A percentile compares a stretch with the other conserved stretches of the same genome.
These are phyloP conservation scores for Pemphigus obesinymphae DNA, from an alignment of 1,140 invertebrate genomes.

Conservation along the genomic window DNA sequence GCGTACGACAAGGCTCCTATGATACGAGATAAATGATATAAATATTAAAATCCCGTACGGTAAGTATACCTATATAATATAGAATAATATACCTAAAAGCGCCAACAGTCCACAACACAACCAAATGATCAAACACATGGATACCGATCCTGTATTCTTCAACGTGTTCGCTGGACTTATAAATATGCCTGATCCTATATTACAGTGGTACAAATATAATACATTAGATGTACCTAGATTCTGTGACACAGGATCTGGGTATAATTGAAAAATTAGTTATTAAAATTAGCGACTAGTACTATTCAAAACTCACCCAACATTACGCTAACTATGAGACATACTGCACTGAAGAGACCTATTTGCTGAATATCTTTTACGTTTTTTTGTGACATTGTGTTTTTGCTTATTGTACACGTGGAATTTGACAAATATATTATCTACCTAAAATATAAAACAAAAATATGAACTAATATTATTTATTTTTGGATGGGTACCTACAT, in stretches of 20 bases:
- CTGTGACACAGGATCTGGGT: too few species aligned
- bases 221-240: too few species aligned
- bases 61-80: neutral
- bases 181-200: conserved; percentile 86
- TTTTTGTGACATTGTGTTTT: too few species aligned
- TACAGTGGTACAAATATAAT: too few species aligned
- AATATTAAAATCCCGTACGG: too few species aligned
- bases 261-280: too few species aligned
- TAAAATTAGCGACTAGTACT: too few species aligned
- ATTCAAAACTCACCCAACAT: conserved; percentile 75
- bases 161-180: conserved; percentile 79
- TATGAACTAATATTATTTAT: too few species aligned
- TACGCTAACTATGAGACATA: conserved; percentile 73
- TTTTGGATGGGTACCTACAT: too few species aligned
- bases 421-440: too few species aligned
- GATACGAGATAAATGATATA: conserved; percentile 44
- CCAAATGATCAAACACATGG: conserved; percentile 80
- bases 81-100: conserved; percentile 64
- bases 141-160: conserved; percentile 73
- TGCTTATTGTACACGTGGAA: too few species aligned
- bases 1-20: conserved; percentile 74
- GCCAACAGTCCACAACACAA: conserved; percentile 73
- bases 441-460: too few species aligned
- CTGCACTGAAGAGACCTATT: conserved; percentile 72
- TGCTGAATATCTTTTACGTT: conserved; percentile 66